Conservation (phyloP, 2,888 invertebrate species). For the Diaphora mendica region DNA sequence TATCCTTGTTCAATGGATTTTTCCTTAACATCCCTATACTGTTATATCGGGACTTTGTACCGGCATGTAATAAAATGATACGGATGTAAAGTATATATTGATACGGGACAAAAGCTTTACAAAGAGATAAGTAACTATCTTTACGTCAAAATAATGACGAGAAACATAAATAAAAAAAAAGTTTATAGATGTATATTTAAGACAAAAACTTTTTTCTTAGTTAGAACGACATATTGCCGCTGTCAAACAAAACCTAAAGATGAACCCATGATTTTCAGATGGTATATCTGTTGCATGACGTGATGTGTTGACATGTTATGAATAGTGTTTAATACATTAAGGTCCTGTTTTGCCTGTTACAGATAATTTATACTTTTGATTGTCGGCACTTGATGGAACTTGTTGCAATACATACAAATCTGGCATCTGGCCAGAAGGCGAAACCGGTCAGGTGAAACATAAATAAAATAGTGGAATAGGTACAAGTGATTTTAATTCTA, state of each 20-base stretch:
- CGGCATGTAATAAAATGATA: not conserved
- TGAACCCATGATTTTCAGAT: not conserved
- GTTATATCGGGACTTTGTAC: not conserved
- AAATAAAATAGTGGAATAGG: too few relatives aligned
- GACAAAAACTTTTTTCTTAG: too few relatives aligned
- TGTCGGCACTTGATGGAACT: too few relatives aligned
- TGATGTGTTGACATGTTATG: not conserved
- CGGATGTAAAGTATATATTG: not conserved
- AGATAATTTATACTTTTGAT: too few relatives aligned
- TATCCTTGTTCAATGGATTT: not conserved
- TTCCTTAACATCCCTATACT: not conserved
- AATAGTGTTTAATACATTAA: not conserved
- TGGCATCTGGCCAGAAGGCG: too few relatives aligned
- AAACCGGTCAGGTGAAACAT: too few relatives aligned
- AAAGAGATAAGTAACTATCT: too few relatives aligned
- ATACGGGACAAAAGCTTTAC: not conserved
- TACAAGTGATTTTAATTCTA: too few relatives aligned
- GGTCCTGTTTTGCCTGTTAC: too few relatives aligned
- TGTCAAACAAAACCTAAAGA: not conserved
- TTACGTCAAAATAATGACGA: not conserved
- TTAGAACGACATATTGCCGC: not conserved
- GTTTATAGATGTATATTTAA: too few relatives aligned
- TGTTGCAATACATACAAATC: too few relatives aligned
- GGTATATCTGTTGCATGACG: not conserved
- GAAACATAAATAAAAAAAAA: not conserved